Evolutionary conservation across 1,140 invertebrate genomes (phyloP).

Genomic region (Atta colombica): DNA sequence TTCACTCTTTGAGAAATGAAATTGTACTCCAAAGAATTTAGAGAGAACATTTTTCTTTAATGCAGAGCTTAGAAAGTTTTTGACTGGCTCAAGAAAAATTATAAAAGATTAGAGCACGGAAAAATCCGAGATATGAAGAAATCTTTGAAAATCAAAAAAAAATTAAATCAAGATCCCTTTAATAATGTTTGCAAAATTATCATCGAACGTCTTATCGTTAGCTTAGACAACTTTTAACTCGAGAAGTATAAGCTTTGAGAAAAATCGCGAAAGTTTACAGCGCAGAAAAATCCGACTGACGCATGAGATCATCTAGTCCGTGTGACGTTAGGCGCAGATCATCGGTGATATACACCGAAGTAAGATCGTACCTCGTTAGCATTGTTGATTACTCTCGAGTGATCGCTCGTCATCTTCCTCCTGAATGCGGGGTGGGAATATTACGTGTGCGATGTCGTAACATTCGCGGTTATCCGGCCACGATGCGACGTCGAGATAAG

Average conservation of each 20-base stretch:
- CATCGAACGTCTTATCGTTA: not conserved
- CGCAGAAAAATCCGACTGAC: not conserved
- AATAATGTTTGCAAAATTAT: not conserved
- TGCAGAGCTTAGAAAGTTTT: not conserved
- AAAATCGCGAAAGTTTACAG: not conserved
- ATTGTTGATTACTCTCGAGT: constrained; percentile 27
- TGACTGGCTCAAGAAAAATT: not conserved
- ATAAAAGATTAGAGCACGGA: not conserved
- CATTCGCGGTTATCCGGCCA: constrained; percentile 9
- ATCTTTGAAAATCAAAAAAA: not conserved
- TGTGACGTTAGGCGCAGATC: constrained; percentile 11
- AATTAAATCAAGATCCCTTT: not conserved
- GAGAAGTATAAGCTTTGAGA: not conserved
- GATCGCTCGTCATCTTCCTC: constrained; percentile 34
- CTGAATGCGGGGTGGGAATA: constrained; percentile 14
- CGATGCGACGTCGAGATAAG: constrained; percentile 34
- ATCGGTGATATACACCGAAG: not conserved
- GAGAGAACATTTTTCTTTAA: not conserved
- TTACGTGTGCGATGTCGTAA: constrained; percentile 44
- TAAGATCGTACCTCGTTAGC: constrained; percentile 44
- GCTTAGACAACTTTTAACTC: not conserved
- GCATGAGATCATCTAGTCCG: constrained; percentile 1
- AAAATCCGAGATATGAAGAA: not conserved
- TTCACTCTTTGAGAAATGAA: too few relatives aligned
- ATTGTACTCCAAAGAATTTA: too few relatives aligned